Evolutionary conservation across 2,113 vertebrate genomes (phyloP).

Genomic region (Vicugna pacos): DNA sequence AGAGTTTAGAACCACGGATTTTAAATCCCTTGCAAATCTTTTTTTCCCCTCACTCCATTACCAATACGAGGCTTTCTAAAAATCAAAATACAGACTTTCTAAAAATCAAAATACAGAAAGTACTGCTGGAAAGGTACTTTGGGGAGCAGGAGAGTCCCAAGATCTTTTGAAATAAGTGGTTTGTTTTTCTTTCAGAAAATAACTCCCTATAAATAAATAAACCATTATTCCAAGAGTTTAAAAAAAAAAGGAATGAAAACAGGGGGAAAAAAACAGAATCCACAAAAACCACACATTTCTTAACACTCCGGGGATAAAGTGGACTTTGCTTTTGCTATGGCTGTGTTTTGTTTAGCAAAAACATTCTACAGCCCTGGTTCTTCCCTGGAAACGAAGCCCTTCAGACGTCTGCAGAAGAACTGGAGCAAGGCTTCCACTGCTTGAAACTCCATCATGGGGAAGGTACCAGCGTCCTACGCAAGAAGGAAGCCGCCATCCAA

Average conservation of each 20-base stretch:
- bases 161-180: conserved; percentile 13
- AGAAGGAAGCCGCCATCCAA: not conserved
- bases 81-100: not conserved
- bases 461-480: not conserved
- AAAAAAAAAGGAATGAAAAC: conserved; percentile 37
- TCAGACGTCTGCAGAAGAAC: not conserved
- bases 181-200: conserved; percentile 58
- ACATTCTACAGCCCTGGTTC: conserved; percentile 21
- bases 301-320: conserved; percentile 58
- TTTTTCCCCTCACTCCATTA: not conserved
- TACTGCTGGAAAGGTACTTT: not conserved
- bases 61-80: not conserved
- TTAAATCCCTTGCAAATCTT: not conserved
- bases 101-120: not conserved
- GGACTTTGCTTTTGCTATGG: conserved; percentile 65
- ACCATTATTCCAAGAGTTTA: not conserved
- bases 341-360: conserved; percentile 67
- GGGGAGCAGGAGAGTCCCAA: not conserved
- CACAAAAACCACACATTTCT: conserved; percentile 72
- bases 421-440: not conserved
- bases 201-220: conserved; percentile 63
- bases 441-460: conserved; percentile 30
- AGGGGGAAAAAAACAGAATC: not conserved
- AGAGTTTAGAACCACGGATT: not conserved
- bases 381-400: conserved; percentile 45